phyloP scores from a whole-genome alignment of 2,797 vertebrate genomes.

The Acanthiza pusilla region DNA sequence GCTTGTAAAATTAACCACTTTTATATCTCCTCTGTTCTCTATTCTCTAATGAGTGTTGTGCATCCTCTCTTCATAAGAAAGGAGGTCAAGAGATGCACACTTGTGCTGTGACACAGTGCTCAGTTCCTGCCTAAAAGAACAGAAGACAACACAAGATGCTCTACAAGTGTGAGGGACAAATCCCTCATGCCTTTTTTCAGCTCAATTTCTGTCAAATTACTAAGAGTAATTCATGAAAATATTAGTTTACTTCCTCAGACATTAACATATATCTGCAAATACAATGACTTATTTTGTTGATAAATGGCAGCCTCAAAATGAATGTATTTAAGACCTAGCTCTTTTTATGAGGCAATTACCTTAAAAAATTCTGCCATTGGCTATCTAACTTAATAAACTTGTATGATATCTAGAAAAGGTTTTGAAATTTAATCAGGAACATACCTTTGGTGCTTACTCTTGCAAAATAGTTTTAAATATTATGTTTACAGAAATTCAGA shows the following conservation, averaged over 20 bases:
- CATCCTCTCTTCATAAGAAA: not conserved
- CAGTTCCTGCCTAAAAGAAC: not conserved
- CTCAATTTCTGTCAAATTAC: not conserved
- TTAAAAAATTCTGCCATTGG: not conserved
- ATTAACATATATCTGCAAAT: not conserved
- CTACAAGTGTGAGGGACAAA: not conserved
- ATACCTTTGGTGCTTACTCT: not conserved
- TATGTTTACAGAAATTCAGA: not conserved
- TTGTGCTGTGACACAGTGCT: not conserved
- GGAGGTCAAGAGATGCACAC: not conserved
- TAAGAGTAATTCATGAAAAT: not conserved
- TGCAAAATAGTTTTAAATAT: not conserved
- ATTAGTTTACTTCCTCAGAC: not conserved
- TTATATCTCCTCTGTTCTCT: not conserved
- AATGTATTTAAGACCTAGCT: not conserved
- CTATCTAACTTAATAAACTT: not conserved
- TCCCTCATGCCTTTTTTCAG: not conserved
- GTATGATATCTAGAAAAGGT: not conserved
- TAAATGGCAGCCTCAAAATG: not conserved
- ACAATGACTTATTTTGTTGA: not conserved
- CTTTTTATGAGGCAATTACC: not conserved
- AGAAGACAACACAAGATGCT: not conserved
- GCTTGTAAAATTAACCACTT: not conserved
- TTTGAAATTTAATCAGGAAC: not conserved
- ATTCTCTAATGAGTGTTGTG: not conserved